Conservation (phyloP, 2,797 vertebrate species). For the Neosilurus hyrtlii region DNA sequence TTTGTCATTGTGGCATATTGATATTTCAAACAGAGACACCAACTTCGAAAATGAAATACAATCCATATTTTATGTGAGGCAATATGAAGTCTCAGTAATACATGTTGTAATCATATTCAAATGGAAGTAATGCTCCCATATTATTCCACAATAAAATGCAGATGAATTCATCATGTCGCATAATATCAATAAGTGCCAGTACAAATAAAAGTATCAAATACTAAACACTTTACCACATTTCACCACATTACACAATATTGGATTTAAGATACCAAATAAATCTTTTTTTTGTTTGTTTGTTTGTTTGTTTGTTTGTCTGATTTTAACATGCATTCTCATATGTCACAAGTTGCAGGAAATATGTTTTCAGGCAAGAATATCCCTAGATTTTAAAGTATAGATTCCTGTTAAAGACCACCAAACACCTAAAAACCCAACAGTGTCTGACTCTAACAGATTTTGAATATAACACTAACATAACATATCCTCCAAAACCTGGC, state of each 20-base stretch:
- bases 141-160: not conserved
- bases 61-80: not conserved
- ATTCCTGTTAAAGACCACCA: not conserved
- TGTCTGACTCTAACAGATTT: not conserved
- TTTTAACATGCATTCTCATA: not conserved
- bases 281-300: not conserved
- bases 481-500: not conserved
- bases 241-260: not conserved
- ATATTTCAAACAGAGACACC: slow-evolving; percentile 11
- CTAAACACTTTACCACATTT: not conserved
- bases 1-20: slow-evolving; percentile 32
- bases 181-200: not conserved
- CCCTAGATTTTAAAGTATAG: not conserved
- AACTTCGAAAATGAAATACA: slow-evolving; percentile 20
- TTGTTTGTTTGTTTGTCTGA: too few relatives aligned
- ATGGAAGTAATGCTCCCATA: slow-evolving; percentile 8
- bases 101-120: slow-evolving; percentile 27
- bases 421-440: slow-evolving; percentile 7
- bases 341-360: not conserved
- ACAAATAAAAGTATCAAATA: slow-evolving; percentile 7
- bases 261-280: not conserved
- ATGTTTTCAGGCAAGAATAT: not conserved
- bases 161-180: not conserved
- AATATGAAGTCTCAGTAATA: slow-evolving; percentile 8
- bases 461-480: slow-evolving; percentile 4